Conservation (phyloP, 2,888 invertebrate species). For the Aplocera efformata region DNA sequence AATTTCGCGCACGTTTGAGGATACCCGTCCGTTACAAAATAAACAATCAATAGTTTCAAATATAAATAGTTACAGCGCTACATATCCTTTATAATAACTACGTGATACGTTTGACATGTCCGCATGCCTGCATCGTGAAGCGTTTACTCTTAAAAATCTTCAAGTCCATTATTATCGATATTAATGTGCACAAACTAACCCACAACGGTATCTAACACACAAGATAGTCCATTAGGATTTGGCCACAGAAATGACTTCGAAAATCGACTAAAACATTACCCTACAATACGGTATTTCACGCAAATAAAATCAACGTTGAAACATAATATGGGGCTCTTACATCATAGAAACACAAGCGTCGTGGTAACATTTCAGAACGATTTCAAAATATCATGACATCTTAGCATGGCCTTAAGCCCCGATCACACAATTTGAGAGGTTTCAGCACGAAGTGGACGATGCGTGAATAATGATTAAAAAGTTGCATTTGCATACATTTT, state of each 20-base stretch:
- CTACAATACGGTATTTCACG: constrained; percentile 6
- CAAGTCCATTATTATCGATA: constrained; percentile 13
- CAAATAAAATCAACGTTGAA: constrained; percentile 14
- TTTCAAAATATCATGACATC: constrained; percentile 36
- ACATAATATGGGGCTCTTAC: constrained; percentile 12
- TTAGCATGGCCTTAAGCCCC: constrained; percentile 47
- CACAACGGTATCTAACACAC: constrained; percentile 23
- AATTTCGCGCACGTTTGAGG: no score
- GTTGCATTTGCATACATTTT: no score
- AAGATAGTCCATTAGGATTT: constrained; percentile 23
- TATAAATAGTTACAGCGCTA: constrained; percentile 16
- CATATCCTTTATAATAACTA: constrained; percentile 9
- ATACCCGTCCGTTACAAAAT: constrained; percentile 7
- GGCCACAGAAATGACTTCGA: constrained; percentile 26
- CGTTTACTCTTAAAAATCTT: constrained; percentile 17
- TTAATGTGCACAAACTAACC: constrained; percentile 27
- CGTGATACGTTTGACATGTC: constrained; percentile 6
- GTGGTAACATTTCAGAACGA: constrained; percentile 33
- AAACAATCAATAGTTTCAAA: constrained; percentile 9
- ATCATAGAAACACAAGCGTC: constrained; percentile 11
- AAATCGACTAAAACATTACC: constrained; percentile 27
- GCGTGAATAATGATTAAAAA: no score
- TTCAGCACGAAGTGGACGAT: constrained; percentile 6
- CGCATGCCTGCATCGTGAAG: constrained; percentile 14
- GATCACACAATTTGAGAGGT: constrained; percentile 46